phyloP scores from a whole-genome alignment of 1,140 invertebrate species.

The Sminthurides bifidus region DNA sequence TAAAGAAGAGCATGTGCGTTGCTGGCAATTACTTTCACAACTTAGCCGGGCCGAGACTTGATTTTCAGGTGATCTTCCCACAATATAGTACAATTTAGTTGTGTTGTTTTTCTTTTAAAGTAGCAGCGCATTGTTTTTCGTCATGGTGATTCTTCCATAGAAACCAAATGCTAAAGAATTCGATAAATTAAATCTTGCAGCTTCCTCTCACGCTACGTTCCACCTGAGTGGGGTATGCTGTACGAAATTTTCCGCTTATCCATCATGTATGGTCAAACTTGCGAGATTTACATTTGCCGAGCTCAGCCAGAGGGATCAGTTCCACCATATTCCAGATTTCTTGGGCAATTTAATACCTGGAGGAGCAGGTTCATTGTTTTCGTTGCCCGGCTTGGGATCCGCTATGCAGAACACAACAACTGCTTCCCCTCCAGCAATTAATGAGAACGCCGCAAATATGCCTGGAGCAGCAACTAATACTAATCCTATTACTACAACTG shows the following conservation, averaged over 20 bases:
- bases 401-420: too few species aligned
- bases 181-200: too few species aligned
- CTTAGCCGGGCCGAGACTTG: slow-evolving; percentile 17
- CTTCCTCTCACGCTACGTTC: slow-evolving; percentile 10
- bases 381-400: too few species aligned
- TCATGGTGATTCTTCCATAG: neutral
- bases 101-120: too few species aligned
- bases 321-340: too few species aligned
- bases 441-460: too few species aligned
- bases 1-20: slow-evolving; percentile 15
- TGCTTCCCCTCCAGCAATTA: too few species aligned
- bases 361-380: neutral
- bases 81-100: neutral
- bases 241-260: slow-evolving; percentile 23
- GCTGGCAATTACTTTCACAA: slow-evolving; percentile 16
- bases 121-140: neutral
- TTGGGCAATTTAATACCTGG: too few species aligned
- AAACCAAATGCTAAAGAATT: too few species aligned
- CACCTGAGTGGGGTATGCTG: slow-evolving; percentile 12
- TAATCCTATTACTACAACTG: neutral
- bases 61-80: slow-evolving; percentile 15
- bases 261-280: slow-evolving; percentile 23
- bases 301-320: neutral
- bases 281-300: slow-evolving; percentile 15
- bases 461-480: too few species aligned